phyloP scores from a whole-genome alignment of 2,888 invertebrate species.

The Epistrophella euchroma region DNA sequence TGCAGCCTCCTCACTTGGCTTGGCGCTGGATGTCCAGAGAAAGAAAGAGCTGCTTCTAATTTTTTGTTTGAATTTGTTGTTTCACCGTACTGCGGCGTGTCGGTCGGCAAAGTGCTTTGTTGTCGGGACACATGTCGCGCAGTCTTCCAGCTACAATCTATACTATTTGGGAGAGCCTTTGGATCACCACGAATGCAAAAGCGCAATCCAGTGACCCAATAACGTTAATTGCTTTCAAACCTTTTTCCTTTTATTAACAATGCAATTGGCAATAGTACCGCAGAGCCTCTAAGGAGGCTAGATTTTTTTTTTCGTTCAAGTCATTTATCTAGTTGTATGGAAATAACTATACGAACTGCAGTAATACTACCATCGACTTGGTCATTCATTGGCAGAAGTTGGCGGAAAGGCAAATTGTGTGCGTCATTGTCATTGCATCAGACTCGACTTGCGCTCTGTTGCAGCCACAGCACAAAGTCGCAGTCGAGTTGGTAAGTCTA shows the following conservation, averaged over 20 bases:
- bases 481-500: constrained; percentile 3
- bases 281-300: constrained; percentile 25
- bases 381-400: constrained; percentile 26
- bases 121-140: constrained; percentile 52
- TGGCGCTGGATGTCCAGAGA: background rate
- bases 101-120: constrained; percentile 49
- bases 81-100: background rate
- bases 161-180: constrained; percentile 7
- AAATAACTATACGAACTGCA: background rate
- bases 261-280: constrained; percentile 20
- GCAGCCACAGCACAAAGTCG: constrained; percentile 1
- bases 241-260: constrained; percentile 26
- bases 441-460: background rate
- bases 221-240: constrained; percentile 58
- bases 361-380: constrained; percentile 21
- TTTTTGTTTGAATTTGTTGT: constrained; percentile 4
- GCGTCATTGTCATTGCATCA: constrained; percentile 63
- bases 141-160: constrained; percentile 16
- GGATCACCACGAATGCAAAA: constrained; percentile 31
- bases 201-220: constrained; percentile 61
- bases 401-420: constrained; percentile 13
- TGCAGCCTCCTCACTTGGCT: constrained; percentile 34
- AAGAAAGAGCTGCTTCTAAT: constrained; percentile 46
- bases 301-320: constrained; percentile 17
- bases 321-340: constrained; percentile 26